Evolutionary conservation across 2,797 vertebrate genomes (phyloP).

Genomic region (Sorex maritimensis): DNA sequence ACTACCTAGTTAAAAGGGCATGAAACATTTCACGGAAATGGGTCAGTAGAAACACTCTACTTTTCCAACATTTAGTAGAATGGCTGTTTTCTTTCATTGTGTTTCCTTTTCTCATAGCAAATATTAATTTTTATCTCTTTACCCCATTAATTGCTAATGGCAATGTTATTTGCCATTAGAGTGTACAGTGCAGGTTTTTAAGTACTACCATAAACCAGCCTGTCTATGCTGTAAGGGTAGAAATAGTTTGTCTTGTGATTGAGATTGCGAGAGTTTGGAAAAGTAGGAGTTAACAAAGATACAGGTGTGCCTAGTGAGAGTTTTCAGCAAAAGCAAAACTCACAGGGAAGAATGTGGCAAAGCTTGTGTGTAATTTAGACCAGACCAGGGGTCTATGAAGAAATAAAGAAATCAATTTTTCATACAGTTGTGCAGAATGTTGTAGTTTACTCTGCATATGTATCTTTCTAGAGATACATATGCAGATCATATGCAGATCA

Average conservation of each 20-base stretch:
- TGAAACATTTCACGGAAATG: background rate
- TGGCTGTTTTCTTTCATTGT: background rate
- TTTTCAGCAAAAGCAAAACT: background rate
- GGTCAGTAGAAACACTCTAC: background rate
- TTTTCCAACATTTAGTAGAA: background rate
- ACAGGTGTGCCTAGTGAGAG: background rate
- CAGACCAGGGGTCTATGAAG: background rate
- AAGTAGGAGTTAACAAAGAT: background rate
- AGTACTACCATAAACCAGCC: background rate
- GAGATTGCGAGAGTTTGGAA: background rate
- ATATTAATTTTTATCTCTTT: slow-evolving; percentile 28
- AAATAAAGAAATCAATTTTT: background rate
- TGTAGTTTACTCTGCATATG: background rate
- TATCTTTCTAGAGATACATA: background rate
- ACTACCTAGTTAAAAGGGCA: background rate
- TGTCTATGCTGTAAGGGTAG: background rate
- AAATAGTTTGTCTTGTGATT: slow-evolving; percentile 9
- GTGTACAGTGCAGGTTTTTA: background rate
- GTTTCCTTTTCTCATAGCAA: background rate
- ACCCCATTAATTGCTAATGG: background rate
- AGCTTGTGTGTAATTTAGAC: background rate
- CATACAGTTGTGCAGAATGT: background rate
- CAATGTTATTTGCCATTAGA: background rate
- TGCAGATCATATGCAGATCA: no score
- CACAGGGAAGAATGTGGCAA: background rate